Percentiles rank a stretch among this genome's conserved stretches.
phyloP scores from a whole-genome alignment of 2,113 vertebrate species.

The Oxygymnocypris stewartii region DNA sequence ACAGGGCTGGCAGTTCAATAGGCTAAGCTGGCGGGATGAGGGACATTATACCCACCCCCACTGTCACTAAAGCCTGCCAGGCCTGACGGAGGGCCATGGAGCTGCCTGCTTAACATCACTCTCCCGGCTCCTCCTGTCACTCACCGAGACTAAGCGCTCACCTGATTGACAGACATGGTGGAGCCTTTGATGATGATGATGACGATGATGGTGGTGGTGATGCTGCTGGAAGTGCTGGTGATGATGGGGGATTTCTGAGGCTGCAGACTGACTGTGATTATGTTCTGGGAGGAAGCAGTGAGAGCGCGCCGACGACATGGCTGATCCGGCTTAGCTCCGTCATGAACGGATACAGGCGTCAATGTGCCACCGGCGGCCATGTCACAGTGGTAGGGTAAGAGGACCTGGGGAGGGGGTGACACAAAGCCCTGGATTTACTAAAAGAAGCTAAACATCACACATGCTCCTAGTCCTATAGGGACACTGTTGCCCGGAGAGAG shows the following conservation, averaged over 20 bases:
- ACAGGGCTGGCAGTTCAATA: slow-evolving; percentile 66
- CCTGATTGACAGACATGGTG: slow-evolving; percentile 75
- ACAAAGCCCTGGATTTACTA: slow-evolving; percentile 70
- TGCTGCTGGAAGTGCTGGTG: slow-evolving; percentile 65
- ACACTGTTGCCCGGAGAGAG: slow-evolving; percentile 46
- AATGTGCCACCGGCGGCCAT: slow-evolving; percentile 62
- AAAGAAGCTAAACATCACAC: slow-evolving; percentile 62
- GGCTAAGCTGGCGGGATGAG: slow-evolving; percentile 69
- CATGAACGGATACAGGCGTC: slow-evolving; percentile 59
- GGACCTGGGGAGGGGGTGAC: slow-evolving; percentile 70
- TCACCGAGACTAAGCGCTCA: slow-evolving; percentile 74
- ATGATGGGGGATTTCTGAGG: slow-evolving; percentile 53
- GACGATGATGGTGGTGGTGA: slow-evolving; percentile 58
- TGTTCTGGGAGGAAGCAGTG: slow-evolving; percentile 47
- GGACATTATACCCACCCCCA: slow-evolving; percentile 69
- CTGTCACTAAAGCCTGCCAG: slow-evolving; percentile 73
- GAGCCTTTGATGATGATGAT: slow-evolving; percentile 67
- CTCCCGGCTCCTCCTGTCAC: slow-evolving; percentile 57
- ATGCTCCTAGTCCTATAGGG: slow-evolving; percentile 39
- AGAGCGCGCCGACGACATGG: slow-evolving; percentile 58
- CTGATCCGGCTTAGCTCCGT: slow-evolving; percentile 77
- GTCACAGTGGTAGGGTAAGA: slow-evolving; percentile 63
- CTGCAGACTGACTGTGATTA: slow-evolving; percentile 52
- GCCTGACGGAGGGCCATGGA: slow-evolving; percentile 72
- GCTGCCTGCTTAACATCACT: slow-evolving; percentile 73